A percentile compares a stretch with the other conserved stretches of the same genome.
Conservation (phyloP, 1,140 invertebrate genomes). For the Chlorops oryzae region DNA sequence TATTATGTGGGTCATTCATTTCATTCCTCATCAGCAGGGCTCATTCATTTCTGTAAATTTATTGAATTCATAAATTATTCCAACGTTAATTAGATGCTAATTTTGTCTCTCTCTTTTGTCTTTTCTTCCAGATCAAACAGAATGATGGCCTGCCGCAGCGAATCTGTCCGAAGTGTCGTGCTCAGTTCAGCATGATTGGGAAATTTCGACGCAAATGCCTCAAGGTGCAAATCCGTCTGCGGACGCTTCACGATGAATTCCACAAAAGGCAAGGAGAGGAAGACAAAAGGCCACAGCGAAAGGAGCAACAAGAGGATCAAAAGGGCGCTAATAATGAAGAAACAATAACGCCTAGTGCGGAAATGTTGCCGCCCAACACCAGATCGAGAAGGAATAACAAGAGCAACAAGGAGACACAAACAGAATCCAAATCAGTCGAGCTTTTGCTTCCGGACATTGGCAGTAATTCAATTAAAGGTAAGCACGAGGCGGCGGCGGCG, state of each 20-base stretch:
- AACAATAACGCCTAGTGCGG: background rate
- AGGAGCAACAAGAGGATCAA: background rate
- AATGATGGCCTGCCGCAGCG: conserved; percentile 40
- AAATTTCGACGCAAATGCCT: conserved; percentile 40
- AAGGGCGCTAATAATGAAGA: too few relatives aligned
- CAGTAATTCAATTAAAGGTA: conserved; percentile 15
- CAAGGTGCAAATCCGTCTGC: conserved; percentile 33
- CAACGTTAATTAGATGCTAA: background rate
- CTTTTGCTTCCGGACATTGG: conserved; percentile 8
- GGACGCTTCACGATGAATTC: conserved; percentile 17
- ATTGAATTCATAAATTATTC: background rate
- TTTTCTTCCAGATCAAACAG: conserved; percentile 33
- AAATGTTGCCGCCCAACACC: background rate
- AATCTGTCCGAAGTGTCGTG: conserved; percentile 39
- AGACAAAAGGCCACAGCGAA: background rate
- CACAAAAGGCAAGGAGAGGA: background rate
- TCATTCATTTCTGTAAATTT: too few relatives aligned
- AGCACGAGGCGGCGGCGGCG: background rate
- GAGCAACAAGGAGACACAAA: conserved; percentile 2
- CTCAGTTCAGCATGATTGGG: conserved; percentile 40
- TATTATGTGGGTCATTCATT: too few relatives aligned
- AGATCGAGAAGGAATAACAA: conserved; percentile 3
- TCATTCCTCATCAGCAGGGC: too few relatives aligned
- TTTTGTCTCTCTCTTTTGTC: background rate
- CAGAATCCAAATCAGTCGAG: too few relatives aligned